Percentiles rank a stretch among this genome's conserved stretches.
Evolutionary conservation across 30 jellyfish, hydroid and myxozoan genomes (phyloP).

Genomic region (Clytia hemisphaerica): DNA sequence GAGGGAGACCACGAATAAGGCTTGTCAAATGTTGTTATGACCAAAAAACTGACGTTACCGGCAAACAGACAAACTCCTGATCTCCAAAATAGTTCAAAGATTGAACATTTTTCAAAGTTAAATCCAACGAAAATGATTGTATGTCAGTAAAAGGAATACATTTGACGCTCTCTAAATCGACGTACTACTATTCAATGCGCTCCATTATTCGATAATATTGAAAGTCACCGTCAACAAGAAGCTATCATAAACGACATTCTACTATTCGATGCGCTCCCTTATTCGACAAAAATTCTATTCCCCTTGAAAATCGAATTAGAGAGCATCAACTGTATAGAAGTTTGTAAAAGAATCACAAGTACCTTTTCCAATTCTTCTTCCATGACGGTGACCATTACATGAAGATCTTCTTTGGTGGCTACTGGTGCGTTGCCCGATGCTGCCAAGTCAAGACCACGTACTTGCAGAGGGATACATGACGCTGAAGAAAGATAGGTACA

Average conservation of each 20-base stretch:
- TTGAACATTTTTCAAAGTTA: not conserved
- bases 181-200: not conserved
- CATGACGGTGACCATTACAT: constrained; percentile 76
- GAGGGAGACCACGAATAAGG: no score
- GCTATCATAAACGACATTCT: no score
- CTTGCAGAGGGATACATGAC: constrained; percentile 72
- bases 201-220: not conserved
- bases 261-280: no score
- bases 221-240: no score
- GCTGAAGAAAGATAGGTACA: not conserved
- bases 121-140: not conserved
- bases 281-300: not conserved
- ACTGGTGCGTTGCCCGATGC: constrained; percentile 47
- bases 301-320: not conserved
- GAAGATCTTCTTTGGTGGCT: constrained; percentile 72
- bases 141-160: not conserved
- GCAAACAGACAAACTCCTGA: not conserved
- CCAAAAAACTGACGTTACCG: not conserved
- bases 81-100: not conserved
- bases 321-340: not conserved
- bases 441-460: constrained; percentile 95
- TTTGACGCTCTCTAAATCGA: not conserved
- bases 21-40: no score
- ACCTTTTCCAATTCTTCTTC: constrained; percentile 86
- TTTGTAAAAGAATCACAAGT: not conserved